Base-by-base conservation (phyloP, 2,888 invertebrate species). In the Arge pagana region DNA sequence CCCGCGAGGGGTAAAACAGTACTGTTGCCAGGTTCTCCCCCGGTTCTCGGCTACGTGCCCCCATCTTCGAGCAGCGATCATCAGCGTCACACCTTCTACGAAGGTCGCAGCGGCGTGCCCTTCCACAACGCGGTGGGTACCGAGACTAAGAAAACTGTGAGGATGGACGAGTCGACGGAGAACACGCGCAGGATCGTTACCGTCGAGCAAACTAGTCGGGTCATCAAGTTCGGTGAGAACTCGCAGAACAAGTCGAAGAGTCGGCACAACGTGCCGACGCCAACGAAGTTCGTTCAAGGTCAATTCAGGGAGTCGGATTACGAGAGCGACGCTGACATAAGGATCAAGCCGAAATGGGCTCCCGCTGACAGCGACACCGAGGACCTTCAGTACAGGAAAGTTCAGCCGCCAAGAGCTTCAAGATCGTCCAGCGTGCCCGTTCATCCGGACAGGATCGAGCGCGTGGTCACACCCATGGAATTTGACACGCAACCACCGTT, bases 111-210 rank as follows among this genome's bases (percentile, higher is more conserved):
- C 1, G 81, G 82, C 8, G 73, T 80, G 10, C 84, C 83, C 1
- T 78, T 80, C 65, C 84, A 84, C 45, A 83, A 82, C 59, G 84
- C 85, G 1, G 77, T 85, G 42, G 85, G 85, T 40, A 84, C 85
- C 0, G 86, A 88, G 72, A 84, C 83, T 2, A 85, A 84, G 49
- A 87, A 87, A 62, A 81, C 83, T n/a, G 83, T 87, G 71, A 82
- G 85, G 62, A 85, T 87, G 79, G 83, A 86, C 57, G 88, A 88
- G 66, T 83, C 86, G 0, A 85, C 85, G 4, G 85, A 86, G 64
- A 83, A 80, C 26, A 82, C 82, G 21, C 81, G 84, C 60, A 80
- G 87, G 58, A 83, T 83, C 18, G 83, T 87, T 19, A 87, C 85
- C 55, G 80, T 87, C 59, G 84, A 87, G 59, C 86, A 87, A 71